A percentile compares a stretch with the other conserved stretches of the same genome.
Evolutionary conservation across 2,113 vertebrate species (phyloP).

Genomic region (Antechinus stuartii): DNA sequence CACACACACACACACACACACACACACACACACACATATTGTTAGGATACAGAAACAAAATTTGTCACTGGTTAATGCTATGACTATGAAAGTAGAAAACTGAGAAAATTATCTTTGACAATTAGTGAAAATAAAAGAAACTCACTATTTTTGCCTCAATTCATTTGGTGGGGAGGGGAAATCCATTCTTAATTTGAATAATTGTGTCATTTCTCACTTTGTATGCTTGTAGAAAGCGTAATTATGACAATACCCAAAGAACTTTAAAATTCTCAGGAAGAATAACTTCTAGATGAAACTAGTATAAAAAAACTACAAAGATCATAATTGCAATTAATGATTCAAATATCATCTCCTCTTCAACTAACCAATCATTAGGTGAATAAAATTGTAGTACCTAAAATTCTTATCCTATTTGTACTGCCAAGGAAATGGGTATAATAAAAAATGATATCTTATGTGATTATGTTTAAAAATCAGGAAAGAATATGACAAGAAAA

Average conservation of each 20-base stretch:
- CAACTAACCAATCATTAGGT: background rate
- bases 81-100: background rate
- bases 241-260: background rate
- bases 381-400: background rate
- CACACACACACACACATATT: background rate
- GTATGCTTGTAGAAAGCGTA: background rate
- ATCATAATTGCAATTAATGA: background rate
- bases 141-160: background rate
- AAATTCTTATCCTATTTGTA: background rate
- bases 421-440: background rate
- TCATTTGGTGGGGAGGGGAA: background rate
- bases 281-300: background rate
- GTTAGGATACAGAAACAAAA: background rate
- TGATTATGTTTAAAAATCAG: background rate
- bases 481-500: background rate
- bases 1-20: too few relatives aligned
- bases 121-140: background rate
- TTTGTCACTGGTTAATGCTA: background rate
- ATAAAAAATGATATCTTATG: background rate
- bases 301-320: background rate
- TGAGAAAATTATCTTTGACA: background rate
- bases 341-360: background rate
- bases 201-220: background rate
- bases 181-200: background rate
- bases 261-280: background rate